Evolutionary conservation across 37 sponge, comb jelly and placozoan species (phyloP), one percentile per base, ranked within the genome.

Genomic region (Hormiphora californensis): DNA sequence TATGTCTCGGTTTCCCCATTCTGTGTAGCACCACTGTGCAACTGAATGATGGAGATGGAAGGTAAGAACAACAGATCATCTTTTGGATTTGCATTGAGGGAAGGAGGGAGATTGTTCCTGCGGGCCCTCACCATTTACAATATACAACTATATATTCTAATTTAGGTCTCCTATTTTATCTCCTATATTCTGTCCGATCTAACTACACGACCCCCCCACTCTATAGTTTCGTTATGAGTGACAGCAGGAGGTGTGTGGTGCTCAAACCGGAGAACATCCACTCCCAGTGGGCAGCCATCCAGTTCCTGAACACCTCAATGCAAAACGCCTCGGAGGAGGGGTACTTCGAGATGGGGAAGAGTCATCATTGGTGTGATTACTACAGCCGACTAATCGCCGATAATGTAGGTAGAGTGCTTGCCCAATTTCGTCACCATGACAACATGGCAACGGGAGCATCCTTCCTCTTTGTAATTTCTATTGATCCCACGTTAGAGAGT

Each of bases 251-350:
- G 22, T 43, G 81, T 73, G 46, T 73, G 81, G 35, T 73, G 46
- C 43, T 73, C 46, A 73, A 73, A 40, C 81, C 81, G 41, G 41
- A 43, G 2, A 73, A 73, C 81, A 73, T 73, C 28, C 81, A 73
- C 46, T 73, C 81, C 38, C 81, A 73, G 81, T 73, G 81, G 81
- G 81, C 81, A 22, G 81, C 81, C n/a, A 73, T 73, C 44, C 35
- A 73, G 39, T 73, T 73, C 81, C 81, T 73, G 39, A 36, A 43
- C 22, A 36, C 46, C 46, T 73, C 81, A 4, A 22, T 73, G 3
- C 81, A 73, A 28, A 73, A 73, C 46, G 81, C 81, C 23, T 22
- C 25, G 21, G 81, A 73, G 12, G 43, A 73, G 46, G 8, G 21
- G 39, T 73, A 40, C 81, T 73, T 73, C 35, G 28, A 11, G 8